Percentiles rank a stretch among this genome's conserved stretches.
These are phyloP conservation scores for Eidolon dupreanum DNA, from an alignment of 2,797 vertebrate species.

Conservation along the genomic window DNA sequence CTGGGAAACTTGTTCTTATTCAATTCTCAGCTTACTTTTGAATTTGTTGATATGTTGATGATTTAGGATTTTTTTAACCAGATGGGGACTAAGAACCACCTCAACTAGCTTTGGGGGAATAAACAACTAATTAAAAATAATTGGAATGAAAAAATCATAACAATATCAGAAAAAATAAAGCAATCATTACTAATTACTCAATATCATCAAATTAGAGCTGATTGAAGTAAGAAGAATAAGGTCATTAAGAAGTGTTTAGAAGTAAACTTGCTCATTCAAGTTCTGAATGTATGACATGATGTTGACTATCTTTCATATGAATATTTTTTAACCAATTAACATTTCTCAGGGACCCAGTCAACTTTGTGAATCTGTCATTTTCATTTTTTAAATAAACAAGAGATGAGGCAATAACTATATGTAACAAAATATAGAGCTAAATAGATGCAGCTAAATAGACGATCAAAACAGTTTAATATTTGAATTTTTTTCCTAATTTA, in stretches of 20 bases:
- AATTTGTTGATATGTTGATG: not conserved
- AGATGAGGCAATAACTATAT: not conserved
- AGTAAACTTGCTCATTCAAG: not conserved
- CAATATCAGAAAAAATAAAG: not conserved
- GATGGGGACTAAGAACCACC: not conserved
- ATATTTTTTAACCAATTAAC: not conserved
- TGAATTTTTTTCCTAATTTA: constrained; percentile 1
- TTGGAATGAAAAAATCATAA: not conserved
- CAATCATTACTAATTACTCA: not conserved
- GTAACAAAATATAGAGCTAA: not conserved
- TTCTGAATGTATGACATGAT: not conserved
- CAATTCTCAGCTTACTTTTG: not conserved
- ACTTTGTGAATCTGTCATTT: not conserved
- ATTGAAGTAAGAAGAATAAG: not conserved
- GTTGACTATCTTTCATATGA: not conserved
- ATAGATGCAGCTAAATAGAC: not conserved
- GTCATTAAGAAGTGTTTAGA: not conserved
- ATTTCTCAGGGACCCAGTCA: not conserved
- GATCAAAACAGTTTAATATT: not conserved
- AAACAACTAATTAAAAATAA: not conserved
- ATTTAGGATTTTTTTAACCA: not conserved
- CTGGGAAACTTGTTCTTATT: not conserved
- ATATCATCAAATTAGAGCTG: not conserved
- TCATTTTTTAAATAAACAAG: not conserved
- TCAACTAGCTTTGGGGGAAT: not conserved